Conservation (phyloP, 2,113 vertebrate species). For the Grallaria varia region DNA sequence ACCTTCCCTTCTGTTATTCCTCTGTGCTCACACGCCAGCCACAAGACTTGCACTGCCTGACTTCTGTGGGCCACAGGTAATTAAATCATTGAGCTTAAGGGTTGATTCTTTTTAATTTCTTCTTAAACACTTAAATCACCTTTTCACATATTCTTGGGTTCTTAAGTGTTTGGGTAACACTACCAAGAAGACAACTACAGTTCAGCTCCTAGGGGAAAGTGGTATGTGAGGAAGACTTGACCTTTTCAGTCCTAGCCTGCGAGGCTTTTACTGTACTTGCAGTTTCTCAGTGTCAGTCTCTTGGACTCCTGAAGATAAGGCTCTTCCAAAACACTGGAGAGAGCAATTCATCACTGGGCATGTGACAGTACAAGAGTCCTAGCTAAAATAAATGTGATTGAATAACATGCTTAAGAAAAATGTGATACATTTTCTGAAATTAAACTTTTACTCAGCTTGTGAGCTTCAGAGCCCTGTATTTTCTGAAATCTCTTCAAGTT, state of each 20-base stretch:
- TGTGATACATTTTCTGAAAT: not conserved
- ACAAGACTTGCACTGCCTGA: not conserved
- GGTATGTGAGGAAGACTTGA: not conserved
- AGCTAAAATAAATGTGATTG: not conserved
- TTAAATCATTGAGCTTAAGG: not conserved
- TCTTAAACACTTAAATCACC: not conserved
- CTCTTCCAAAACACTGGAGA: not conserved
- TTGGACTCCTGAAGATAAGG: not conserved
- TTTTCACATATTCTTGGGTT: not conserved
- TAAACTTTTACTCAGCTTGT: not conserved
- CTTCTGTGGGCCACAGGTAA: not conserved
- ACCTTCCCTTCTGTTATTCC: not conserved
- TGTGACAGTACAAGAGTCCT: not conserved
- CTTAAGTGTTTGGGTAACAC: not conserved
- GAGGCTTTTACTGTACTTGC: not conserved
- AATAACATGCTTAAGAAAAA: not conserved
- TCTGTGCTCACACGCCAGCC: rapidly evolving
- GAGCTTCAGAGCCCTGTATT: not conserved
- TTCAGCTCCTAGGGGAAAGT: rapidly evolving
- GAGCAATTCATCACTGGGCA: not conserved
- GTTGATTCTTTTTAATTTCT: not conserved
- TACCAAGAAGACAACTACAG: not conserved
- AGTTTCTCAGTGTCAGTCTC: not conserved
- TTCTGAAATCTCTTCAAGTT: not conserved
- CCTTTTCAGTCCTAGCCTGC: not conserved